Base-by-base conservation (phyloP, 2,888 invertebrate genomes). In the Agonopterix subpropinquella region DNA sequence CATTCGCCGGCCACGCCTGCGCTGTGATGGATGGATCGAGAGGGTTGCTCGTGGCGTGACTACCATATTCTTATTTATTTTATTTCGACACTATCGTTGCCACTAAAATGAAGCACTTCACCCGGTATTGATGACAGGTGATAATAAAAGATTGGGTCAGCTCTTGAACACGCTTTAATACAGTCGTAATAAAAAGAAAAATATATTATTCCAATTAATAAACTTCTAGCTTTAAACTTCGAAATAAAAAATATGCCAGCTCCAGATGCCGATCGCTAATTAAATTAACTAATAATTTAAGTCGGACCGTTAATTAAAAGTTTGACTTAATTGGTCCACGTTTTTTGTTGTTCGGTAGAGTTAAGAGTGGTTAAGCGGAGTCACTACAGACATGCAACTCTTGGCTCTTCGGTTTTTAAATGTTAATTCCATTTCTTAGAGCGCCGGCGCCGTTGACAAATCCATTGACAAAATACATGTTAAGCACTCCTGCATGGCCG, bases 1-100 rank as follows among this genome's bases (percentile, higher is more conserved):
- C 69, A 65, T 58, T 61, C 63, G 60, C 58, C 61, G 62, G 66
- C 75, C 80, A 76, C 80, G 78, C 79, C 78, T 68, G 74, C 67
- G 55, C 55, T 45, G 47, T 66, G 69, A 68, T 62, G 60, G 60
- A 67, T 66, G 58, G 61, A 50, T 52, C 52, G 57, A 58, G 55
- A 59, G 68, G 67, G 67, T 62, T 54, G 54, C 52, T 11, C 47
- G 52, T 55, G 51, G 55, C 58, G 54, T 58, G 59, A 56, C 58
- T 48, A 46, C 53, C 46, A 53, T 54, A 58, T 55, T 49, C 41
- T 49, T 53, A 48, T 50, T 53, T 50, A 53, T 50, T 48, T 49
- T 52, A 47, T 50, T 49, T 47, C 44, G 44, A 49, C 51, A 46
- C 43, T 28, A 46, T 11, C 47, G 44, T 35, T 42, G 43, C 8